Conservation (phyloP, 2,113 vertebrate species). For the Corythoichthys intestinalis region DNA sequence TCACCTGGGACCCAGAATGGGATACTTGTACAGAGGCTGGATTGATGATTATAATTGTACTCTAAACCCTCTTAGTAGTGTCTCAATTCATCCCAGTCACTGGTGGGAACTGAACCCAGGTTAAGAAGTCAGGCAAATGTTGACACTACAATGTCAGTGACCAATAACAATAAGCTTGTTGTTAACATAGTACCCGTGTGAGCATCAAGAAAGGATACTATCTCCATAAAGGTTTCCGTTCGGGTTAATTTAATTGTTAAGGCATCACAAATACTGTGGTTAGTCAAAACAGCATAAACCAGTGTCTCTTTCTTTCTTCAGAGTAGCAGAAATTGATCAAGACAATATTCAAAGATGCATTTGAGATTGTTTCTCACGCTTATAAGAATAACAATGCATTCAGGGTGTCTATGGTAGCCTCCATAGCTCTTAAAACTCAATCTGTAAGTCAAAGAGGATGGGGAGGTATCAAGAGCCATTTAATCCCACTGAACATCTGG, state of each 20-base stretch:
- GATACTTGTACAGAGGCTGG: too few relatives aligned
- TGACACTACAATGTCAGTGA: too few relatives aligned
- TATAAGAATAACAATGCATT: slow-evolving; percentile 3
- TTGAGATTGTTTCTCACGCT: background rate
- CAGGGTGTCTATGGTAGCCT: slow-evolving; percentile 3
- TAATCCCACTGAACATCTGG: slow-evolving; percentile 60
- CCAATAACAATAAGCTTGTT: too few relatives aligned
- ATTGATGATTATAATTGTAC: too few relatives aligned
- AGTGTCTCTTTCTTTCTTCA: slow-evolving; percentile 6
- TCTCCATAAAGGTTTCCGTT: background rate
- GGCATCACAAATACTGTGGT: background rate
- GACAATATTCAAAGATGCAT: background rate
- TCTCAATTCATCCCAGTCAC: too few relatives aligned
- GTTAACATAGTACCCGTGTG: too few relatives aligned
- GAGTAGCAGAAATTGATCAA: slow-evolving; percentile 4
- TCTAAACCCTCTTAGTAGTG: too few relatives aligned
- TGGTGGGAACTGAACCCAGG: too few relatives aligned
- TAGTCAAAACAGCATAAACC: slow-evolving; percentile 14
- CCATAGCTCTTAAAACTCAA: slow-evolving; percentile 21
- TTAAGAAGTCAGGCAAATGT: too few relatives aligned
- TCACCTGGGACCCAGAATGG: too few relatives aligned
- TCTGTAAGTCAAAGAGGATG: slow-evolving; percentile 23
- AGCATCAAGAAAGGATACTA: background rate
- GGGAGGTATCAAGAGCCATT: slow-evolving; percentile 35
- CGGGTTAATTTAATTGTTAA: background rate